Percentiles rank a stretch among this genome's conserved stretches.
Conservation (phyloP, 2,888 invertebrate genomes). For the Gerosis bhagava region DNA sequence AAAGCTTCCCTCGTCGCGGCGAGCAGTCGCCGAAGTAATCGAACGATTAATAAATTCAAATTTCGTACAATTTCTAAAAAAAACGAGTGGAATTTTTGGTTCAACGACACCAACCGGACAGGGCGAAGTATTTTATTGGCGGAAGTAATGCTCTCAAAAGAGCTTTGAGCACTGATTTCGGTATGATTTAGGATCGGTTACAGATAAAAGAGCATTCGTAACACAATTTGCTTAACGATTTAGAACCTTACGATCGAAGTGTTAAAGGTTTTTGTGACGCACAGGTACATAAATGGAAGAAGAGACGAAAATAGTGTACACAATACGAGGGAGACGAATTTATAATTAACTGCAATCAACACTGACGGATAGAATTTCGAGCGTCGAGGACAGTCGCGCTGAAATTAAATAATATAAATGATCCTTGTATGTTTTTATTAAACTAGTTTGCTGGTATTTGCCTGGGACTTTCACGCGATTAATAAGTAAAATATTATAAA, state of each 20-base stretch:
- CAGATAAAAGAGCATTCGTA: conserved; percentile 56
- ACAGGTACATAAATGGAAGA: conserved; percentile 30
- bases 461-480: too few species aligned
- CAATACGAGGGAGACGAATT: conserved; percentile 77
- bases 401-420: not conserved
- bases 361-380: conserved; percentile 80
- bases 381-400: conserved; percentile 57
- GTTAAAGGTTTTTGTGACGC: too few species aligned
- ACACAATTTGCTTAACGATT: conserved; percentile 30
- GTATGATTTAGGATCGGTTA: conserved; percentile 69
- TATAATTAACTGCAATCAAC: conserved; percentile 83
- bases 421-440: too few species aligned
- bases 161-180: conserved; percentile 66
- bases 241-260: conserved; percentile 34
- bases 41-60: conserved; percentile 26
- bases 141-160: conserved; percentile 73
- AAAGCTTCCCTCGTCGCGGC: conserved; percentile 17
- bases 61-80: conserved; percentile 24
- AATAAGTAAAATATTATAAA: too few species aligned
- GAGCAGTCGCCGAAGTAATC: conserved; percentile 20
- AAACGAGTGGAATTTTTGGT: conserved; percentile 31
- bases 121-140: conserved; percentile 66
- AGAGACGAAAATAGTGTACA: conserved; percentile 61
- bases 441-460: too few species aligned
- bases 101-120: conserved; percentile 46